Conservation (phyloP, 2,113 vertebrate genomes). For the Neolamprologus brichardi region DNA sequence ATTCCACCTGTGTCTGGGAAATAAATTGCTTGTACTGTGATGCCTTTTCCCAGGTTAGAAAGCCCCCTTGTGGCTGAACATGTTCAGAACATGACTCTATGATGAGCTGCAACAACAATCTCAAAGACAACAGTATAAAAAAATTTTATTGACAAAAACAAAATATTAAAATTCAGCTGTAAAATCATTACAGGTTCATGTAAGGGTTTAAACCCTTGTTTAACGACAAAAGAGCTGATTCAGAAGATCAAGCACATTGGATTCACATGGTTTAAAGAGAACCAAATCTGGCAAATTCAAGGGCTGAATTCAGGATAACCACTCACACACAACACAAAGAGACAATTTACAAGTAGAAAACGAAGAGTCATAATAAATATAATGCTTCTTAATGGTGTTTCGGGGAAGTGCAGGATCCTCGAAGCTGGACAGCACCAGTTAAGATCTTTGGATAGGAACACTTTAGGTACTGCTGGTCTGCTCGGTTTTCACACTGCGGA, state of each 20-base stretch:
- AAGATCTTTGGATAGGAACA: not conserved
- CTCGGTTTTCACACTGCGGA: constrained; percentile 80
- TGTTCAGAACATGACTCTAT: not conserved
- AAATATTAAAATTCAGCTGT: constrained; percentile 38
- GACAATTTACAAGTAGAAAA: constrained; percentile 22
- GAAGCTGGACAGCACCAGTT: not conserved
- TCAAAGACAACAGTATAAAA: constrained; percentile 19
- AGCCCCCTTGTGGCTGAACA: not conserved
- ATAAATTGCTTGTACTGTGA: not conserved
- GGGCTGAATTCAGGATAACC: not conserved
- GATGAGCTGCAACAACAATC: not conserved
- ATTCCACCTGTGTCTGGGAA: not conserved
- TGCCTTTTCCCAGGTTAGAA: not conserved
- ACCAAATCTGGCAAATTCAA: not conserved
- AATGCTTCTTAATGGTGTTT: constrained; percentile 18
- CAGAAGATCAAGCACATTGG: constrained; percentile 48
- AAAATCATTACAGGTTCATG: not conserved
- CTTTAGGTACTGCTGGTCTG: constrained; percentile 84
- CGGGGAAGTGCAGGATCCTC: not conserved
- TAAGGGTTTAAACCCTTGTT: not conserved
- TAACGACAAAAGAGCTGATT: constrained; percentile 20
- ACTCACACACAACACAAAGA: not conserved
- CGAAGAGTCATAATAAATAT: constrained; percentile 56
- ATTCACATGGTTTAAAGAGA: not conserved
- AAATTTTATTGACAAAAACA: constrained; percentile 44